phyloP scores from a whole-genome alignment of 1,140 invertebrate genomes.

The Oedothorax gibbosus region DNA sequence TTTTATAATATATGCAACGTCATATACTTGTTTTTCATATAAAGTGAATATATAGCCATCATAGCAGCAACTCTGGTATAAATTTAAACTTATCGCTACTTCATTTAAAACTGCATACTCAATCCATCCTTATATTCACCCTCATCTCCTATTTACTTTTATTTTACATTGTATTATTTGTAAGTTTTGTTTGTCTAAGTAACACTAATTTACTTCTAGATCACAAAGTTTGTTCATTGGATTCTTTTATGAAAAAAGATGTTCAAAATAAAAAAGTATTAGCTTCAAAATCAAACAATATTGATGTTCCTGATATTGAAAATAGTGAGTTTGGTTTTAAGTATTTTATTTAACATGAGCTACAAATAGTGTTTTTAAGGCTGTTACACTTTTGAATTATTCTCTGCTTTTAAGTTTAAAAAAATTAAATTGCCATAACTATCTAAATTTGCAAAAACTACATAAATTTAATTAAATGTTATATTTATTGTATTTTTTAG shows the following conservation, averaged over 20 bases:
- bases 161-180: too few species aligned
- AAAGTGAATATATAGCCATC: too few species aligned
- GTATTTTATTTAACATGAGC: background rate
- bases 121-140: too few species aligned
- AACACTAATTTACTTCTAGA: background rate
- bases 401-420: background rate
- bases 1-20: too few species aligned
- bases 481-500: background rate
- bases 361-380: background rate
- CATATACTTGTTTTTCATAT: too few species aligned
- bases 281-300: background rate
- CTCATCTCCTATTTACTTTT: too few species aligned
- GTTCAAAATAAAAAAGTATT: background rate
- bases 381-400: background rate
- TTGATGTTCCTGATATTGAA: slow-evolving; percentile 26
- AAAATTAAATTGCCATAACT: background rate
- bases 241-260: slow-evolving; percentile 15
- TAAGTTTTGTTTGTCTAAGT: too few species aligned
- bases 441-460: too few species aligned
- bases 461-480: too few species aligned
- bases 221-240: slow-evolving; percentile 5
- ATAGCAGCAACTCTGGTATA: too few species aligned
- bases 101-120: background rate
- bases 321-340: slow-evolving; percentile 5
- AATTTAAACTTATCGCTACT: background rate